A percentile compares a stretch with the other conserved stretches of the same genome.
Conservation (phyloP, 2,797 vertebrate species). For the Gymnoscopelus microlampas region DNA sequence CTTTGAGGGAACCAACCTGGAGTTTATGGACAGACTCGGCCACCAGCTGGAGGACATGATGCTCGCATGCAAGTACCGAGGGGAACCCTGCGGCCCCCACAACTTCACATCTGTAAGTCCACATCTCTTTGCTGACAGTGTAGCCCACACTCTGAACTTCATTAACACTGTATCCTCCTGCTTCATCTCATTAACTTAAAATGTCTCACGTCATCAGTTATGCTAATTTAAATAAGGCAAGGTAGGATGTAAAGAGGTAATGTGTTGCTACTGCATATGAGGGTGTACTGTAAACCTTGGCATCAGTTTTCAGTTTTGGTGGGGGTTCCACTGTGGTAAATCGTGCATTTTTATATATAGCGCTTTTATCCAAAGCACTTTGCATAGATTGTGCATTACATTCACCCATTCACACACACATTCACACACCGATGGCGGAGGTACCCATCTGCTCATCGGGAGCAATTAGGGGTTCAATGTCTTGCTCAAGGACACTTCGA, state of each 20-base stretch:
- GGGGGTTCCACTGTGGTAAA: too few species aligned
- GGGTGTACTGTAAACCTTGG: background rate
- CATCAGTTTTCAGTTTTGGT: too few species aligned
- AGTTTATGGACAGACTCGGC: slow-evolving; percentile 96
- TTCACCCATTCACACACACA: too few species aligned
- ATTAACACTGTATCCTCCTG: background rate
- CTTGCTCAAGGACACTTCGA: too few species aligned
- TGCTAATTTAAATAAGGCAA: background rate
- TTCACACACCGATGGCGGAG: too few species aligned
- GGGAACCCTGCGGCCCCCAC: slow-evolving; percentile 92
- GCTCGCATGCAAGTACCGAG: slow-evolving; percentile 96
- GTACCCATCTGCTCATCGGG: too few species aligned
- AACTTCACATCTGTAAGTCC: slow-evolving; percentile 99
- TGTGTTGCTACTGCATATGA: slow-evolving; percentile 16
- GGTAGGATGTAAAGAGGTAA: background rate
- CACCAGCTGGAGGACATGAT: slow-evolving; percentile 99
- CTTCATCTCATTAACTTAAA: background rate
- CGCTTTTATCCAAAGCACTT: too few species aligned
- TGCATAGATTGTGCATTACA: too few species aligned
- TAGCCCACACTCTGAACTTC: background rate
- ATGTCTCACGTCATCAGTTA: background rate
- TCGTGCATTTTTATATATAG: too few species aligned
- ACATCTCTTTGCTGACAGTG: background rate
- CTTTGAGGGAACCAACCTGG: slow-evolving; percentile 95
- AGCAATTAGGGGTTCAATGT: too few species aligned